phyloP scores from a whole-genome alignment of 1,140 invertebrate genomes.

The Berghia stephanieae region DNA sequence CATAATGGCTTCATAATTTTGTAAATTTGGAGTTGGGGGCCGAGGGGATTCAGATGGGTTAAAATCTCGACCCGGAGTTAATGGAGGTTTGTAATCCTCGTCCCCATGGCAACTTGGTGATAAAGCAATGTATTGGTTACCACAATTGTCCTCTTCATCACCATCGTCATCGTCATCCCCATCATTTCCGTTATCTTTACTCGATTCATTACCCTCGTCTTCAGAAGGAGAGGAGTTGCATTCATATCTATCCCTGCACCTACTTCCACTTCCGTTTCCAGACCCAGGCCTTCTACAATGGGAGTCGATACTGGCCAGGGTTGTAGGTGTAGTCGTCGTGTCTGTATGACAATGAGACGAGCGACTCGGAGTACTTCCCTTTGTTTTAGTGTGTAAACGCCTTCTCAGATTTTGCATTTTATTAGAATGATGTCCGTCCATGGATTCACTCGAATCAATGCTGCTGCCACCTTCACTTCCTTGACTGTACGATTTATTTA shows the following conservation, averaged over 20 bases:
- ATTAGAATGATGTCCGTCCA: background rate
- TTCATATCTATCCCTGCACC: background rate
- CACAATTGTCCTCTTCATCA: background rate
- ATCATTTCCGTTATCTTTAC: conserved; percentile 3
- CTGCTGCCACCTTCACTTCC: background rate
- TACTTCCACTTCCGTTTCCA: background rate
- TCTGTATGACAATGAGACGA: background rate
- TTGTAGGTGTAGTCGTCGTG: too few species aligned
- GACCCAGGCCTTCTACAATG: too few species aligned
- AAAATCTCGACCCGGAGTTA: conserved; percentile 19
- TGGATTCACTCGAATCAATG: background rate
- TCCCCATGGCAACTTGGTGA: background rate
- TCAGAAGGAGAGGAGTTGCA: too few species aligned
- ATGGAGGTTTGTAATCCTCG: conserved; percentile 18
- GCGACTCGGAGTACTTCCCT: background rate
- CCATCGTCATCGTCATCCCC: background rate
- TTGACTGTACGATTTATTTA: background rate
- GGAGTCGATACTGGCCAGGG: too few species aligned
- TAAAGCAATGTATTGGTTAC: background rate
- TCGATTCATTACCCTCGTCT: too few species aligned
- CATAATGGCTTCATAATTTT: conserved; percentile 13
- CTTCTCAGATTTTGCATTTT: background rate
- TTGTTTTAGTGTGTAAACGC: background rate
- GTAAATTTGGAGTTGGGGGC: conserved; percentile 18
- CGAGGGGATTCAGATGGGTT: conserved; percentile 9